These are phyloP conservation scores for Apamea monoglypha DNA, from an alignment of 2,888 invertebrate genomes.

Conservation along the genomic window DNA sequence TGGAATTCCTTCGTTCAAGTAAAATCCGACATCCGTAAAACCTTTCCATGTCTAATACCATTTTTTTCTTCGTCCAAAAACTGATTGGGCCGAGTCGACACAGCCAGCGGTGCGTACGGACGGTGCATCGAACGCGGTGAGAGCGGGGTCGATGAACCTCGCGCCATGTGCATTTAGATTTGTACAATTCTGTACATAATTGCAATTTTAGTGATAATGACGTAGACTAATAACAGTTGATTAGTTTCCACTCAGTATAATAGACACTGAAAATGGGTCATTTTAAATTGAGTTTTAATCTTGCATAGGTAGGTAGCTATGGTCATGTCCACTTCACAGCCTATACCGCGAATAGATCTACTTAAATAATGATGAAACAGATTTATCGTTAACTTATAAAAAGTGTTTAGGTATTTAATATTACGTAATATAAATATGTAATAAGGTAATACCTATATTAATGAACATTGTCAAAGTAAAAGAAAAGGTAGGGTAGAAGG, in stretches of 20 bases:
- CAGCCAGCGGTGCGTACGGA: conserved; percentile 66
- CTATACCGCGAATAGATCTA: not conserved
- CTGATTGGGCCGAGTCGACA: conserved; percentile 67
- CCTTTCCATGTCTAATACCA: conserved; percentile 65
- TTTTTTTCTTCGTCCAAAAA: conserved; percentile 71
- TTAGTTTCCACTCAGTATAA: conserved; percentile 16
- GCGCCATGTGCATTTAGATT: conserved; percentile 86
- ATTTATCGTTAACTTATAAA: not conserved
- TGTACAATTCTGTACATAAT: conserved; percentile 78
- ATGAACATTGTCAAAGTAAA: not conserved
- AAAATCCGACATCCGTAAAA: conserved; percentile 63
- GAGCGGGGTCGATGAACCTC: conserved; percentile 87
- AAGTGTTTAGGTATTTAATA: not conserved
- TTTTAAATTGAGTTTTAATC: conserved; percentile 5
- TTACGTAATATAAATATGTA: not conserved
- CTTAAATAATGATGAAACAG: not conserved
- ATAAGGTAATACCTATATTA: not conserved
- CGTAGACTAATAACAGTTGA: conserved; percentile 28
- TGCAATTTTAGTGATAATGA: conserved; percentile 60
- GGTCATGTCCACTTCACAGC: not conserved
- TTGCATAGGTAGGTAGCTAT: not conserved
- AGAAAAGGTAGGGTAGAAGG: too few relatives aligned
- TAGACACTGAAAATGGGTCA: conserved; percentile 12
- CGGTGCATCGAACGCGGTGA: conserved; percentile 90
- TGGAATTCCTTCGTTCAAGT: conserved; percentile 64